Conservation (phyloP, 2,888 invertebrate species). For the Pycnomerus fuliginosus region DNA sequence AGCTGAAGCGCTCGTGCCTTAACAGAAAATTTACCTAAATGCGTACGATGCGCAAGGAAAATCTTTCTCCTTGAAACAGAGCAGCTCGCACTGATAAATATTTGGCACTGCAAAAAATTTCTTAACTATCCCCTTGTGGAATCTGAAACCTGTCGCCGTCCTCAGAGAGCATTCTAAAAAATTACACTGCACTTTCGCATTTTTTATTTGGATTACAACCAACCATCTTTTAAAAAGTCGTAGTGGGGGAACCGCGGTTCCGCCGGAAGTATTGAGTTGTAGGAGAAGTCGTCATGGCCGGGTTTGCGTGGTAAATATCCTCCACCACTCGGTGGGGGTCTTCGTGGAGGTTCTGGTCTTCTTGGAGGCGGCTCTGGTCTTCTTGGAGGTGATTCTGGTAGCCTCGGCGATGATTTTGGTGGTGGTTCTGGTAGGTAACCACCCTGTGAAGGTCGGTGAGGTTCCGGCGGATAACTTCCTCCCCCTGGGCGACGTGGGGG, state of each 20-base stretch:
- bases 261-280: constrained; percentile 39
- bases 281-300: constrained; percentile 38
- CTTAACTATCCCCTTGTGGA: constrained; percentile 67
- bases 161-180: constrained; percentile 72
- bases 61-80: constrained; percentile 69
- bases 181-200: constrained; percentile 2
- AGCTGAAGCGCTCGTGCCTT: too few relatives aligned
- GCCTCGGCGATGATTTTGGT: too few relatives aligned
- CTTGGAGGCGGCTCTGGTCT: too few relatives aligned
- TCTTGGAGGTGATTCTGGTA: too few relatives aligned
- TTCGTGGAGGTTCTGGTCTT: not conserved
- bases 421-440: constrained; percentile 8
- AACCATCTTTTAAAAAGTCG: constrained; percentile 46
- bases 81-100: constrained; percentile 73
- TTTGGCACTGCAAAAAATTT: constrained; percentile 65
- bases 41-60: constrained; percentile 77
- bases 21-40: constrained; percentile 65
- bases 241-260: constrained; percentile 39
- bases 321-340: not conserved
- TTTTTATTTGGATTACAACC: constrained; percentile 9
- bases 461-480: constrained; percentile 12
- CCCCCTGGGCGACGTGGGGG: constrained; percentile 4
- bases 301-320: constrained; percentile 12
- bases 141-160: constrained; percentile 71
- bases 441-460: constrained; percentile 12